phyloP scores from a whole-genome alignment of 1,140 invertebrate species.

The Drosophila pseudoananassae region DNA sequence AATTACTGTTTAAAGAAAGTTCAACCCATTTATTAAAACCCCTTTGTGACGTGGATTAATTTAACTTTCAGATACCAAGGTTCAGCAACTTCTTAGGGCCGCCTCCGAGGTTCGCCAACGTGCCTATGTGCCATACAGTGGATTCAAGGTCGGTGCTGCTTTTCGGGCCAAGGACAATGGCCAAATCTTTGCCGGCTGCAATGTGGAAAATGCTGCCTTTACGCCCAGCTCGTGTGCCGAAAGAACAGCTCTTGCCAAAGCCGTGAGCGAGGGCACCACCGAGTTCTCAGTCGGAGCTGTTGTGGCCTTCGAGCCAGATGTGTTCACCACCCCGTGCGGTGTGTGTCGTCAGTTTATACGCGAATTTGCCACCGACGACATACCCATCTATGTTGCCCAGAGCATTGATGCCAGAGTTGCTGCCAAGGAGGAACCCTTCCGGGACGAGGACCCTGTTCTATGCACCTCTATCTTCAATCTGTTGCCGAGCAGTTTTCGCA shows the following conservation, averaged over 20 bases:
- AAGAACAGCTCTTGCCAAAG: slow-evolving; percentile 92
- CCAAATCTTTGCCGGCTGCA: slow-evolving; percentile 89
- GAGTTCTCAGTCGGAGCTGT: slow-evolving; percentile 92
- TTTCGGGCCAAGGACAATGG: slow-evolving; percentile 89
- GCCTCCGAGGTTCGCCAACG: slow-evolving; percentile 87
- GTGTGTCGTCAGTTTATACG: slow-evolving; percentile 94
- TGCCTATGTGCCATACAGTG: slow-evolving; percentile 95
- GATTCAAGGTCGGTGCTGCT: slow-evolving; percentile 96
- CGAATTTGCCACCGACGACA: slow-evolving; percentile 89
- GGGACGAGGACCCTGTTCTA: slow-evolving; percentile 84
- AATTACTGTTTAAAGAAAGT: neutral
- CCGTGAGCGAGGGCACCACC: slow-evolving; percentile 92
- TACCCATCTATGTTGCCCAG: slow-evolving; percentile 89
- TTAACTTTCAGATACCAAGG: slow-evolving; percentile 84
- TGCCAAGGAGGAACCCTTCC: slow-evolving; percentile 22
- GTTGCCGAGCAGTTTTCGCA: slow-evolving; percentile 85
- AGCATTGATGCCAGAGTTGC: slow-evolving; percentile 86
- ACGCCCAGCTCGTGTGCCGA: slow-evolving; percentile 95
- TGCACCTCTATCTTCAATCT: slow-evolving; percentile 87
- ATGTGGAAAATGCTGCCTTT: slow-evolving; percentile 95
- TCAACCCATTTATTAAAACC: neutral
- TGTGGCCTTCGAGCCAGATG: slow-evolving; percentile 87
- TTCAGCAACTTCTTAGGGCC: slow-evolving; percentile 87
- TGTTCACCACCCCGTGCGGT: slow-evolving; percentile 94
- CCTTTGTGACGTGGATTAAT: slow-evolving; percentile 9